Conservation (phyloP, 2,797 vertebrate genomes). For the Microctenopoma stevenorrisi region DNA sequence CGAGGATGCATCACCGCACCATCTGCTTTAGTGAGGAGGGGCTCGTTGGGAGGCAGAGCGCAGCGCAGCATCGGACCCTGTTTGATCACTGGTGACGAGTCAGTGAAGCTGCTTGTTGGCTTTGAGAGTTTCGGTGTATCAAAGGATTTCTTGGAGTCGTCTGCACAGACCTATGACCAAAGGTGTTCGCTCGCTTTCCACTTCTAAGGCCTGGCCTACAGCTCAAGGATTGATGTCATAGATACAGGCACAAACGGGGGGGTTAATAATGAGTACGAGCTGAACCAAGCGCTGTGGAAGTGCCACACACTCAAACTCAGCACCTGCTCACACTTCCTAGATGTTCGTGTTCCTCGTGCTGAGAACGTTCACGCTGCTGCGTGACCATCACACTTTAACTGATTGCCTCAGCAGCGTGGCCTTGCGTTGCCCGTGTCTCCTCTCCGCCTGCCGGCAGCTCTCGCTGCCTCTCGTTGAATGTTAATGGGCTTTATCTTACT, state of each 20-base stretch:
- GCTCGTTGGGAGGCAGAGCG: background rate
- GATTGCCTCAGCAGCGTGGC: constrained; percentile 72
- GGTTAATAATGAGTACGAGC: no score
- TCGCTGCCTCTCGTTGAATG: constrained; percentile 55
- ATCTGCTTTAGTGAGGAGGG: constrained; percentile 50
- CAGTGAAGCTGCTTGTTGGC: constrained; percentile 1
- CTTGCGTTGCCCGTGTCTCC: constrained; percentile 54
- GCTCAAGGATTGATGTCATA: no score
- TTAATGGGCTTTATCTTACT: constrained; percentile 70
- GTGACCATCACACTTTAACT: constrained; percentile 47
- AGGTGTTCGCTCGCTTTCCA: no score
- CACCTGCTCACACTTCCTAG: background rate
- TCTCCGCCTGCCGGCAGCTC: constrained; percentile 49
- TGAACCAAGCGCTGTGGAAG: no score
- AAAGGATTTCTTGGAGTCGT: background rate
- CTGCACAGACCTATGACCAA: background rate
- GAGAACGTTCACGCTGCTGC: constrained; percentile 29
- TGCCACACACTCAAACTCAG: background rate
- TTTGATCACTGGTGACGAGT: constrained; percentile 35
- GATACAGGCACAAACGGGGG: no score
- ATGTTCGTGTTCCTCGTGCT: background rate
- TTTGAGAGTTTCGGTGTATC: background rate
- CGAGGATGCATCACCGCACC: constrained; percentile 40
- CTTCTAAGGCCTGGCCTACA: no score
- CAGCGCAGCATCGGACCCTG: constrained; percentile 17